Evolutionary conservation across 2,888 invertebrate species (phyloP).

Genomic region (Lycocerus yunnanus): DNA sequence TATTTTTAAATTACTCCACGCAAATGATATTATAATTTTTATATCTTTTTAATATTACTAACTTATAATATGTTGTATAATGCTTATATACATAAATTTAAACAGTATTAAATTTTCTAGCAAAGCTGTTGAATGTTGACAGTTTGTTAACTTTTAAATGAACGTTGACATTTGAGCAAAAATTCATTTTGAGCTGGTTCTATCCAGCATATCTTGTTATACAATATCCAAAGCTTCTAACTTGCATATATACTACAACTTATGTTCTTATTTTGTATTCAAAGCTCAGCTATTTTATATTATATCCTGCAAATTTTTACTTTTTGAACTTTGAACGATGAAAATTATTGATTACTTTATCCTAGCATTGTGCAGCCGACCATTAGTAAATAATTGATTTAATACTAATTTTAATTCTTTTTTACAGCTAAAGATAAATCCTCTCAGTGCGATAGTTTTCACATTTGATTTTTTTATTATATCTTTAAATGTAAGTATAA

Average conservation of each 20-base stretch:
- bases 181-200: not conserved
- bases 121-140: not conserved
- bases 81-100: not conserved
- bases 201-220: not conserved
- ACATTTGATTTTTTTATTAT: slow-evolving; percentile 79
- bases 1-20: not conserved
- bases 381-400: not conserved
- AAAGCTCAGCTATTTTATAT: not conserved
- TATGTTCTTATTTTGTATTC: not conserved
- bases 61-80: not conserved
- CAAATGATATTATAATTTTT: not conserved
- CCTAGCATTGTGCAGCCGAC: not conserved
- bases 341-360: not conserved
- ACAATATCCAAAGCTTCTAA: not conserved
- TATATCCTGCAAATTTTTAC: not conserved
- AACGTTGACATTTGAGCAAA: not conserved
- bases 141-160: not conserved
- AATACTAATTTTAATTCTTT: not conserved
- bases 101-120: not conserved
- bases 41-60: not conserved
- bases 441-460: slow-evolving; percentile 74
- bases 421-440: slow-evolving; percentile 73
- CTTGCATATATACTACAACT: not conserved
- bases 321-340: not conserved
- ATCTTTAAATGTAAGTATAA: slow-evolving; percentile 73